phyloP scores from a whole-genome alignment of 1,140 invertebrate species.

The Musca vetustissima region DNA sequence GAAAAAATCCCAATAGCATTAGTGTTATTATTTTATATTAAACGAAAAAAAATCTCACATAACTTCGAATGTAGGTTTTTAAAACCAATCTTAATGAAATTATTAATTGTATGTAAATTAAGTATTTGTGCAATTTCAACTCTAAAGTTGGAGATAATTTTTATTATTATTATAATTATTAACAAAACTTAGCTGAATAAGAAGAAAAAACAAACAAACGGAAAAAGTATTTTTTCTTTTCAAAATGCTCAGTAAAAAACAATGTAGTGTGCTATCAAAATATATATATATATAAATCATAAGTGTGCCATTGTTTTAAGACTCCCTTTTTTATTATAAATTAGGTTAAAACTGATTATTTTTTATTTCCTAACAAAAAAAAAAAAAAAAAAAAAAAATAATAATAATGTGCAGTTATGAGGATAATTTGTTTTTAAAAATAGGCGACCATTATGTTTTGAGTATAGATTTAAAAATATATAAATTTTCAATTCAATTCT shows the following conservation, averaged over 20 bases:
- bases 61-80: constrained; percentile 25
- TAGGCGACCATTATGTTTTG: no score
- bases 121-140: constrained; percentile 30
- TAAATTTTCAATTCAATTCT: no score
- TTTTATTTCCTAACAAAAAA: not conserved
- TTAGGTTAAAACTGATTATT: not conserved
- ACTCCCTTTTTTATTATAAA: not conserved
- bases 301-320: not conserved
- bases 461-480: no score
- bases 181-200: not conserved
- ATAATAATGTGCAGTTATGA: no score
- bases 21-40: not conserved
- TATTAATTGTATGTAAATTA: constrained; percentile 13
- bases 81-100: constrained; percentile 25
- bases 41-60: constrained; percentile 1
- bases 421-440: no score
- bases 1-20: no score
- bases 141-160: constrained; percentile 22
- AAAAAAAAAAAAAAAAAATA: no score
- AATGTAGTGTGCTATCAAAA: constrained; percentile 11
- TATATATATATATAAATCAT: no score
- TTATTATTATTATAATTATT: not conserved
- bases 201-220: no score
- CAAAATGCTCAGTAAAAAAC: not conserved
- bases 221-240: not conserved